phyloP scores from a whole-genome alignment of 2,888 invertebrate genomes.

The Thumatha senex region DNA sequence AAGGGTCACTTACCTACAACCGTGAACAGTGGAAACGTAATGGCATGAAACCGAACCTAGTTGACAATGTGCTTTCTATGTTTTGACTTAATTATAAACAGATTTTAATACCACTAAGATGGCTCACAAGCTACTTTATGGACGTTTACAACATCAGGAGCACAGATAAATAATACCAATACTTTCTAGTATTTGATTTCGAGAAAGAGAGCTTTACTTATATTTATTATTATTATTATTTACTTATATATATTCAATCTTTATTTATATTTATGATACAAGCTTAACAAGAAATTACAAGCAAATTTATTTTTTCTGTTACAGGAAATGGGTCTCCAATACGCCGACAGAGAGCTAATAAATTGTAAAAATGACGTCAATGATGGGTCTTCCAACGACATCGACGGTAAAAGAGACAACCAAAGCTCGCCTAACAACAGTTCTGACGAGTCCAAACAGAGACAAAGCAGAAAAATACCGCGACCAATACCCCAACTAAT shows the following conservation, averaged over 20 bases:
- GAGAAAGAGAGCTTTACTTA: too few species aligned
- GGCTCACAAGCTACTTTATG: too few species aligned
- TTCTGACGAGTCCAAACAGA: conserved; percentile 58
- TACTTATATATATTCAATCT: too few species aligned
- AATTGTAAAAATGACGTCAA: conserved; percentile 75
- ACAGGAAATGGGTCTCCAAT: conserved; percentile 73
- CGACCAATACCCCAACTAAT: conserved; percentile 90
- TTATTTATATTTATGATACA: background rate
- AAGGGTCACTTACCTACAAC: background rate
- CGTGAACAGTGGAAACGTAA: too few species aligned
- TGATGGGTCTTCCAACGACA: conserved; percentile 56
- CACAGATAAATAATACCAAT: too few species aligned
- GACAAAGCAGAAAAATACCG: conserved; percentile 65
- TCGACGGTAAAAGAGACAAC: conserved; percentile 48
- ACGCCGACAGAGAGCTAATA: conserved; percentile 65
- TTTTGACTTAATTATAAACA: background rate
- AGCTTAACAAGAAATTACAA: background rate
- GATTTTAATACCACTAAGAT: too few species aligned
- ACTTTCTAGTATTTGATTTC: too few species aligned
- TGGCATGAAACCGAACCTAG: too few species aligned
- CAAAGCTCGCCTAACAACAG: conserved; percentile 48
- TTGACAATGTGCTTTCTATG: background rate
- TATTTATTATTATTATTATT: too few species aligned
- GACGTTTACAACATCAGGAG: too few species aligned
- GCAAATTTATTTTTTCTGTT: conserved; percentile 40